These are phyloP conservation scores for Paragorgia papillata DNA, from an alignment of 92 coral and sea anemone genomes.

Conservation along the genomic window DNA sequence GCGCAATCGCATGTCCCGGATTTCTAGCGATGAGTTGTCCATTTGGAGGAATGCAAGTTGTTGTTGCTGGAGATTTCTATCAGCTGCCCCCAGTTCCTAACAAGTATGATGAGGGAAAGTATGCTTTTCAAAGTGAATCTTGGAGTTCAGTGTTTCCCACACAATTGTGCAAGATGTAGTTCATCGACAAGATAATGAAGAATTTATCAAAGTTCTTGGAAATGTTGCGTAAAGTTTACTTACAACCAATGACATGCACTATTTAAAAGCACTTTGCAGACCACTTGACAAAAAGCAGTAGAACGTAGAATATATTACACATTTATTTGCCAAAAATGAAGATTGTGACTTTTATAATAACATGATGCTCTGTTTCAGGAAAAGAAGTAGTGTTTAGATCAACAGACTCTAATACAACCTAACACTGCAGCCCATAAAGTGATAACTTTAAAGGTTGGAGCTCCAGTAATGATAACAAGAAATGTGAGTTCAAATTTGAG, in stretches of 20 bases:
- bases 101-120: conserved; percentile 33
- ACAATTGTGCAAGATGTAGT: conserved; percentile 46
- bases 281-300: conserved; percentile 42
- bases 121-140: conserved; percentile 49
- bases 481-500: conserved; percentile 37
- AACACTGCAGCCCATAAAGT: conserved; percentile 36
- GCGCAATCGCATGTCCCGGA: too few species aligned
- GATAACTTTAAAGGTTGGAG: conserved; percentile 45
- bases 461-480: conserved; percentile 51
- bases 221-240: conserved; percentile 33
- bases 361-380: conserved; percentile 11
- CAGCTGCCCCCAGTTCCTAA: conserved; percentile 64
- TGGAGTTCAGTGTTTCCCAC: conserved; percentile 59
- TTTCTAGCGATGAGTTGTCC: too few species aligned
- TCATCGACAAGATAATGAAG: conserved; percentile 29
- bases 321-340: conserved; percentile 53
- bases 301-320: conserved; percentile 35
- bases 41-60: conserved; percentile 67
- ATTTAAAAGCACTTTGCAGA: conserved; percentile 24
- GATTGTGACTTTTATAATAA: conserved; percentile 56
- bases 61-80: conserved; percentile 62
- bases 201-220: conserved; percentile 29
- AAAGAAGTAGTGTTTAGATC: conserved; percentile 37
- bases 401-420: conserved; percentile 24
- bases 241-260: background rate